Evolutionary conservation across 2,888 invertebrate genomes (phyloP).

Genomic region (Fragum fragum): DNA sequence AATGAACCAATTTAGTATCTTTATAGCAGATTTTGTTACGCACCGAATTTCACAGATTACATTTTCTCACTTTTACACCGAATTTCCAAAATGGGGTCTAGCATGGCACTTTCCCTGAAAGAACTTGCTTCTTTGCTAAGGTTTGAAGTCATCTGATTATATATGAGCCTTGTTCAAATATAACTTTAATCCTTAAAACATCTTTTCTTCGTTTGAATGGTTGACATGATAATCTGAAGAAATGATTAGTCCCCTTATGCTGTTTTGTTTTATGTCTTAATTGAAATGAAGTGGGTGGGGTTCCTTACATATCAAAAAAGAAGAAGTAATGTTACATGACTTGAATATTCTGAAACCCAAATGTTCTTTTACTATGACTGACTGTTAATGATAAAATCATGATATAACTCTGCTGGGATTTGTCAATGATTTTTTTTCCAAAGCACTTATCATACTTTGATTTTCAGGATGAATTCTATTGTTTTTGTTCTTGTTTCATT

Average conservation of each 20-base stretch:
- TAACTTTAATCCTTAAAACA: not conserved
- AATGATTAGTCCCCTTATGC: not conserved
- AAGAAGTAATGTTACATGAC: not conserved
- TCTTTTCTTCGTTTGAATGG: not conserved
- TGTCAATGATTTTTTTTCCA: no score
- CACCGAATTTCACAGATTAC: no score
- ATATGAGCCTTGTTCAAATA: not conserved
- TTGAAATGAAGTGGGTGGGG: not conserved
- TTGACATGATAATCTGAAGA: no score
- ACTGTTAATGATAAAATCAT: no score
- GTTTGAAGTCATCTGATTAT: slow-evolving; percentile 58
- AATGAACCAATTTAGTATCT: no score
- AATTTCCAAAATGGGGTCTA: slow-evolving; percentile 49
- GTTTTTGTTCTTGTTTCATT: no score
- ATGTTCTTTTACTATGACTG: no score
- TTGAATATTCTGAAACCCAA: no score
- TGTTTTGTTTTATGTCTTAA: not conserved
- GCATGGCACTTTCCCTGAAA: slow-evolving; percentile 88
- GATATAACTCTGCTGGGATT: no score
- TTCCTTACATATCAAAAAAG: not conserved
- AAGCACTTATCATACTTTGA: no score
- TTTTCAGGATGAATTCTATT: no score
- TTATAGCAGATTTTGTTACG: no score
- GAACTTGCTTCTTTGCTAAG: slow-evolving; percentile 88
- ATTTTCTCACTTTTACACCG: not conserved